These are phyloP conservation scores for Chrysopilus asiliformis DNA, from an alignment of 2,888 invertebrate species.

Conservation along the genomic window DNA sequence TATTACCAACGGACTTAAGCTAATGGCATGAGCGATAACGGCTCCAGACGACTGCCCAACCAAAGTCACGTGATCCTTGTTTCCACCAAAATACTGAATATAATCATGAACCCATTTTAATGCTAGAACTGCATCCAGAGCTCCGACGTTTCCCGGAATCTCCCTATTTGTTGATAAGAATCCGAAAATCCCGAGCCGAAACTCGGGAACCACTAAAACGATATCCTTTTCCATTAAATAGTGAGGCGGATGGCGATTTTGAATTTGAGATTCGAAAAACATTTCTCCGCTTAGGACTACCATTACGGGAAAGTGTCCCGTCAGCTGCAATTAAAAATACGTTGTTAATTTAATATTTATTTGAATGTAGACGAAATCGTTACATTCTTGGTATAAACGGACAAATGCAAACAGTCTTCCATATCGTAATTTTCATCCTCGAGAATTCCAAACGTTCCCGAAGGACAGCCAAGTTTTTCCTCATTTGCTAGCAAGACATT, in stretches of 20 bases:
- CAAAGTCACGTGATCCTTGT: slow-evolving; percentile 30
- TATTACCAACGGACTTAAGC: slow-evolving; percentile 25
- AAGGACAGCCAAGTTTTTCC: slow-evolving; percentile 9
- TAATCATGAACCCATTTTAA: slow-evolving; percentile 35
- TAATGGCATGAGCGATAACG: slow-evolving; percentile 30
- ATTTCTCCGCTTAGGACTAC: slow-evolving; percentile 23
- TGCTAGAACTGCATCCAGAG: slow-evolving; percentile 34
- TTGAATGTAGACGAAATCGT: neutral
- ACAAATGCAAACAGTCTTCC: slow-evolving; percentile 15
- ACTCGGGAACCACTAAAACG: slow-evolving; percentile 31
- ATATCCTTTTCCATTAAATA: slow-evolving; percentile 28
- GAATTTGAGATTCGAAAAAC: slow-evolving; percentile 18
- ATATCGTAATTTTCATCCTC: slow-evolving; percentile 4
- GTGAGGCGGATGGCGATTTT: slow-evolving; percentile 18
- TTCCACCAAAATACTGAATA: slow-evolving; percentile 35
- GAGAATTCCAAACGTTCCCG: neutral
- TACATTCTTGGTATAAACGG: slow-evolving; percentile 13
- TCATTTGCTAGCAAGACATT: slow-evolving; percentile 9
- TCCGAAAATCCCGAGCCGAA: slow-evolving; percentile 33
- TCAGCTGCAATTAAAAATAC: slow-evolving; percentile 3
- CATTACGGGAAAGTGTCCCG: slow-evolving; percentile 19
- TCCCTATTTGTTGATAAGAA: slow-evolving; percentile 34
- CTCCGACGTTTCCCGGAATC: slow-evolving; percentile 36
- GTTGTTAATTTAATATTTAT: neutral
- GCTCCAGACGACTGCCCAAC: slow-evolving; percentile 37